phyloP scores from a whole-genome alignment of 2,888 invertebrate species.

The Lathronympha strigana region DNA sequence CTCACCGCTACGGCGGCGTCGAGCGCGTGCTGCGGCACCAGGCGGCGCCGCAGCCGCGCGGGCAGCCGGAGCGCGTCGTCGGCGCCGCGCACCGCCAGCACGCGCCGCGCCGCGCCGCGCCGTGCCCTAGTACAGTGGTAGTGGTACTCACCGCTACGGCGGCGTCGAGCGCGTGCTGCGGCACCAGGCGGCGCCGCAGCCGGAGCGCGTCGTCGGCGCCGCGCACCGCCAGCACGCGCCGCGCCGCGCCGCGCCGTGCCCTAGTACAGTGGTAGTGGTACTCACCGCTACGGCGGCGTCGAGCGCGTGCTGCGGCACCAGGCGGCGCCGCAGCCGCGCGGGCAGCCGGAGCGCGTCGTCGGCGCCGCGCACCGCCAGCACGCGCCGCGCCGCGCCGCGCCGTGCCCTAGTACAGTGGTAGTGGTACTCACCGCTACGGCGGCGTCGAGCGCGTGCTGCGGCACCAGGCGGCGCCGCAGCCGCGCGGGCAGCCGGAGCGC shows the following conservation, averaged over 20 bases:
- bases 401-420: too few species aligned
- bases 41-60: constrained; percentile 83
- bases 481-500: constrained; percentile 45
- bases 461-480: constrained; percentile 84
- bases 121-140: too few species aligned
- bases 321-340: constrained; percentile 83
- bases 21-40: constrained; percentile 88
- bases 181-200: constrained; percentile 84
- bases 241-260: constrained; percentile 42
- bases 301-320: constrained; percentile 88
- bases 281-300: constrained; percentile 80
- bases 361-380: constrained; percentile 88
- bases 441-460: constrained; percentile 74
- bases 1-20: constrained; percentile 80
- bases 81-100: constrained; percentile 88
- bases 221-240: constrained; percentile 38
- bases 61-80: constrained; percentile 87
- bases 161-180: constrained; percentile 74
- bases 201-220: constrained; percentile 46
- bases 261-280: constrained; percentile 41
- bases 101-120: constrained; percentile 58
- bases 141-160: constrained; percentile 57
- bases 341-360: constrained; percentile 87
- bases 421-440: constrained; percentile 57
- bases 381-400: constrained; percentile 85